Evolutionary conservation across 2,797 vertebrate genomes (phyloP), one percentile per base, ranked within the genome.

Genomic region (Cichlasoma orientale): DNA sequence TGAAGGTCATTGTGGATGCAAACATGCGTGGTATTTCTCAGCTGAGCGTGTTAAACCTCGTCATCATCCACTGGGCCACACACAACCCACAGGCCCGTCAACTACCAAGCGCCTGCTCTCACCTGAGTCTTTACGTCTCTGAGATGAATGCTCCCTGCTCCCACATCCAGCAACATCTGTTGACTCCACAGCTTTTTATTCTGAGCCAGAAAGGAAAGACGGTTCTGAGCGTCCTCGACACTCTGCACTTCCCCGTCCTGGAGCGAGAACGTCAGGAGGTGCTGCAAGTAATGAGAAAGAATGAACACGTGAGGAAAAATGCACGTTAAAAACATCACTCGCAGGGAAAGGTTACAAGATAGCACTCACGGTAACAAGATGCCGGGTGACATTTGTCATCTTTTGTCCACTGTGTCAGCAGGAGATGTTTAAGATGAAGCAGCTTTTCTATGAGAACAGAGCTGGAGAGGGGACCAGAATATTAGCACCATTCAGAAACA

Each of bases 131-230:
- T 88, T 18, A 72, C 55, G 78, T 95, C 95, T 54, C 89, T 69
- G 19, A 95, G 93, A 2, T 74, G 57, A 63, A 96, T 55, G 27
- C 74, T 83, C 16, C 86, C 72, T 0, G 50, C 7, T 10, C 81
- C 85, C 2, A 79, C 90, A 83, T 76, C 94, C 74, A 97, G 92
- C 52, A 95, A 84, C 95, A 97, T 96, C 83, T 96, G 94, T 47
- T 97, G 96, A 29, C 94, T 95, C 96, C 97, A 97, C 79, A 97
- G 82, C 53, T 95, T 96, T 1, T 96, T 93, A 66, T 88, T 93
- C 75, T 92, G 84, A 25, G 96, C 96, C 94, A 97, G 92, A 76
- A 80, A 47, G 1, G 94, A 94, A 70, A 98, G 92, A 29, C 93
- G 95, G 0, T 92, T 74, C 31, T 93, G 91, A 13, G 97, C 96